A percentile compares a stretch with the other conserved stretches of the same genome.
phyloP scores from a whole-genome alignment of 1,140 invertebrate species.

The Brachionus calyciflorus region DNA sequence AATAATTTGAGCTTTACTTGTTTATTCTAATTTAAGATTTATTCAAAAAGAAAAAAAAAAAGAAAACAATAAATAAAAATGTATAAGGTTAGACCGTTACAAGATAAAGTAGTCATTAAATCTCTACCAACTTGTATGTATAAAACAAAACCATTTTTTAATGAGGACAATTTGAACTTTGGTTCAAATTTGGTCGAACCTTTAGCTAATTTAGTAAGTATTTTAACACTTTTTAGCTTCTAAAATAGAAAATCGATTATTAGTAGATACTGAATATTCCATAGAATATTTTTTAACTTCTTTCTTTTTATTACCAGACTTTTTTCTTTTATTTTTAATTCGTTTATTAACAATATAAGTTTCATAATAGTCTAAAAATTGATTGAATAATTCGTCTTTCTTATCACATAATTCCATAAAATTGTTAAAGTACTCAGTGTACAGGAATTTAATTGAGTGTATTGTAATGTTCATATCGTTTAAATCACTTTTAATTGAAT shows the following conservation, averaged over 20 bases:
- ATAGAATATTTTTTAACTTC: not conserved
- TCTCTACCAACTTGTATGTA: slow-evolving; percentile 8
- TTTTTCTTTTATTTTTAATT: not conserved
- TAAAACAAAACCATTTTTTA: not conserved
- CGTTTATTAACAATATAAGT: not conserved
- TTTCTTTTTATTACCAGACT: not conserved
- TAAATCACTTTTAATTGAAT: slow-evolving; percentile 12
- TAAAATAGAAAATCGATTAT: slow-evolving; percentile 27
- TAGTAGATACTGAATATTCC: not conserved
- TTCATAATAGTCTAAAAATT: slow-evolving; percentile 8
- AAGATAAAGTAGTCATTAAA: not conserved
- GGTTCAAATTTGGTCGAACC: not conserved
- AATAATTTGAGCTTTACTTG: not conserved
- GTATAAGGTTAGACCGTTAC: slow-evolving; percentile 19
- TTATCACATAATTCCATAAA: slow-evolving; percentile 1
- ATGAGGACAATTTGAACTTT: not conserved
- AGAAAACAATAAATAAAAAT: not conserved
- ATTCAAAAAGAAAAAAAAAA: too few relatives aligned
- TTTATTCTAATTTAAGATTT: too few relatives aligned
- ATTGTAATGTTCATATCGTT: not conserved
- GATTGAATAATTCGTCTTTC: not conserved
- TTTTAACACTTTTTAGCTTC: not conserved
- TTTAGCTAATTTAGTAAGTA: not conserved
- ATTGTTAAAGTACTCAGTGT: not conserved
- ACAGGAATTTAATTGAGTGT: not conserved